These are phyloP conservation scores for Corydoras sp. DNA, from an alignment of 2,113 vertebrate genomes.

Conservation along the genomic window DNA sequence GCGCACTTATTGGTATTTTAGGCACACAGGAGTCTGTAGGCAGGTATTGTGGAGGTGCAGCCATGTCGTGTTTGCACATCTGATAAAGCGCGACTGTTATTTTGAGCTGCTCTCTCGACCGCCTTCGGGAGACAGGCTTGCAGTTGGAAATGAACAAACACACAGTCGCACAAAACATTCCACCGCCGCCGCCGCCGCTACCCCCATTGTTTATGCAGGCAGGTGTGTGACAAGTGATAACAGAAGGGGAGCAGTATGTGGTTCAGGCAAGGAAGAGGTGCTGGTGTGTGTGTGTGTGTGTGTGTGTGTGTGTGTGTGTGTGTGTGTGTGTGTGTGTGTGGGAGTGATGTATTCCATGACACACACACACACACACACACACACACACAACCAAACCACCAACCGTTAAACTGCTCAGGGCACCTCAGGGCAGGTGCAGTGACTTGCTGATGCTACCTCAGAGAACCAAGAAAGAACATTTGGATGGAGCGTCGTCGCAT, in stretches of 20 bases:
- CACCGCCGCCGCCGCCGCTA: background rate
- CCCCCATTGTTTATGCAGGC: slow-evolving; percentile 24
- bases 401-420: slow-evolving; percentile 37
- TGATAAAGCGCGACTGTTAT: slow-evolving; percentile 6
- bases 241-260: slow-evolving; percentile 11
- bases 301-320: background rate
- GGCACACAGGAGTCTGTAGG: background rate
- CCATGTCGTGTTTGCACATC: slow-evolving; percentile 1
- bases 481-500: background rate
- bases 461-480: background rate
- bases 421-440: slow-evolving; percentile 35
- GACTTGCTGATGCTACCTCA: background rate
- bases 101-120: background rate
- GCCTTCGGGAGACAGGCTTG: background rate
- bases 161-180: slow-evolving; percentile 2
- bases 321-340: background rate
- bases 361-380: slow-evolving; percentile 6
- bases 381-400: slow-evolving; percentile 28
- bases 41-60: background rate
- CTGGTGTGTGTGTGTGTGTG: background rate
- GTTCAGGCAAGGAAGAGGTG: slow-evolving; percentile 13
- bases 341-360: background rate
- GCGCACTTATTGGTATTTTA: slow-evolving; percentile 1
- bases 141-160: background rate
- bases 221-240: slow-evolving; percentile 41